Evolutionary conservation across 1,140 invertebrate genomes (phyloP).

Genomic region (Wiebesia pumilae): DNA sequence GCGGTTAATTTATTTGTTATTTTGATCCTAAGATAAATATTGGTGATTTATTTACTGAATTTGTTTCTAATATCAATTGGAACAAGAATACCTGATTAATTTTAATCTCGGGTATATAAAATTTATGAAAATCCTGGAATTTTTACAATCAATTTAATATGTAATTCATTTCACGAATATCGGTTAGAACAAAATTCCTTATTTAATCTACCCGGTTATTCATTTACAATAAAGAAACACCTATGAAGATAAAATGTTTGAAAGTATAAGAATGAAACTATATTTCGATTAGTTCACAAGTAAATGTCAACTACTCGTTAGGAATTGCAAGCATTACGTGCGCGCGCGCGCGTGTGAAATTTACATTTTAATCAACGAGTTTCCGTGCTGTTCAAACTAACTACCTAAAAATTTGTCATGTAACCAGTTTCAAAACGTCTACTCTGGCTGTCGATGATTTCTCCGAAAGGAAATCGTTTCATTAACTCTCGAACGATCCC

Average conservation of each 20-base stretch:
- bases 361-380: neutral
- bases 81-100: neutral
- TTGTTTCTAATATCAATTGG: neutral
- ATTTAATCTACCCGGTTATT: no score
- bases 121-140: neutral
- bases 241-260: no score
- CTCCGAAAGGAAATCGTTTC: neutral
- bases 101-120: neutral
- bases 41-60: neutral
- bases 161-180: no score
- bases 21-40: neutral
- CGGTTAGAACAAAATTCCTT: no score
- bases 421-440: neutral
- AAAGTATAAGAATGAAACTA: neutral
- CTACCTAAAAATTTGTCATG: neutral
- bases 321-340: neutral
- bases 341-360: neutral
- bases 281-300: neutral
- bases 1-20: conserved; percentile 8
- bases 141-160: no score
- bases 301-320: neutral
- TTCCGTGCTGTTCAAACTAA: neutral
- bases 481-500: neutral
- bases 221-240: no score
- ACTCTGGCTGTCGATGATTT: neutral